phyloP scores from a whole-genome alignment of 2,888 invertebrate genomes.

The Drosophila recens region DNA sequence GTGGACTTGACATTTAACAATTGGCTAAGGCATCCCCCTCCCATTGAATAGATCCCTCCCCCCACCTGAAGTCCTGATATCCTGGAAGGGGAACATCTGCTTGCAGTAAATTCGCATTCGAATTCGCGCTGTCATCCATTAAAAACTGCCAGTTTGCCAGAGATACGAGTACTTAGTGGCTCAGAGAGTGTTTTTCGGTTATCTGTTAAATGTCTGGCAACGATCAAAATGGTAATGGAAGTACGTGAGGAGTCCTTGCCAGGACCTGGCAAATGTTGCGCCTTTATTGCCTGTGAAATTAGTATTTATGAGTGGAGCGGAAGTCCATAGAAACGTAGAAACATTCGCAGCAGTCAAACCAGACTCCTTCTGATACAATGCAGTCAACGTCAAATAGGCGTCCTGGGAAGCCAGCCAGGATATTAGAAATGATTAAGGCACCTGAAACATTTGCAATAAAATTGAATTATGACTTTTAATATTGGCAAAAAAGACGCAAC shows the following conservation, averaged over 20 bases:
- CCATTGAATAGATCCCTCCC: not conserved
- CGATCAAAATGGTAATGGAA: conserved; percentile 69
- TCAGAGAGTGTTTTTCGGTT: conserved; percentile 36
- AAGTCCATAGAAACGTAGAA: conserved; percentile 36
- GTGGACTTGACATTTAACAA: conserved; percentile 20
- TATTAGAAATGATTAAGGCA: conserved; percentile 84
- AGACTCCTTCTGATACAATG: conserved; percentile 30
- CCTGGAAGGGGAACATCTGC: conserved; percentile 16
- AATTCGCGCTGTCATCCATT: conserved; percentile 70
- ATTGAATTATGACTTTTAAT: conserved; percentile 84
- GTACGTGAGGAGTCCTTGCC: conserved; percentile 51
- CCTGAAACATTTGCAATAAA: conserved; percentile 84
- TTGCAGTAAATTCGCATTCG: conserved; percentile 20
- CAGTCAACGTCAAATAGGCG: conserved; percentile 60
- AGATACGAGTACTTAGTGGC: conserved; percentile 25
- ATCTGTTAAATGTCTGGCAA: conserved; percentile 74
- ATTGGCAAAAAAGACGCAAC: conserved; percentile 52
- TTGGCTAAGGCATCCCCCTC: not conserved
- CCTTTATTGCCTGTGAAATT: conserved; percentile 85
- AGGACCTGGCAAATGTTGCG: conserved; percentile 77
- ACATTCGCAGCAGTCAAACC: conserved; percentile 6
- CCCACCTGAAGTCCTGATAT: not conserved
- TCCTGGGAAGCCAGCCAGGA: conserved; percentile 72
- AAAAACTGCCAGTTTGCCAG: conserved; percentile 63
- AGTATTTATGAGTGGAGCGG: conserved; percentile 83